Base-by-base conservation (phyloP, 2,888 invertebrate species). In the Watsonalla cultraria region DNA sequence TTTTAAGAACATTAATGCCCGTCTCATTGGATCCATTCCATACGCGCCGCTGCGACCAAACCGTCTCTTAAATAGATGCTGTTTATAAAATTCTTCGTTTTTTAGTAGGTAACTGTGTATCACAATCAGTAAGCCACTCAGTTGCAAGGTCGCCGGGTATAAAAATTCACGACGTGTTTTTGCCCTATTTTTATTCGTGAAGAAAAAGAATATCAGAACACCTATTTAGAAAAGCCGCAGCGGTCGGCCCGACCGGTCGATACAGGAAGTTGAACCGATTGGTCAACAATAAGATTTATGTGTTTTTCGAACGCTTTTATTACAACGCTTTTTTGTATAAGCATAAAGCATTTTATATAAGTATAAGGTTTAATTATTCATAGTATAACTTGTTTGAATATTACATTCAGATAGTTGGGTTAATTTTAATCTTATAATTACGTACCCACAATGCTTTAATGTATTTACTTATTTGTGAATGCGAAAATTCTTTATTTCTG, bases 231-330 rank as follows among this genome's bases (percentile, higher is more conserved):
- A 86, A 84, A 83, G 77, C 75, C 80, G 72, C 66, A 66, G 63
- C 68, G 68, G 37, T 35, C 9, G 62, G 69, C 57, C 68, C 69
- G 76, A 88, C 89, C 82, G 83, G 90, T 84, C 83, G 70, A 70
- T 83, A 75, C 90, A 90, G 90, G 90, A 90, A 90, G 87, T 86
- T 70, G 72, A 80, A 72, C 74, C 80, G 70, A 84, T 84, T 82
- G 80, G 78, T 85, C 89, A 82, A 87, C 84, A 82, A 78, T 81
- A 84, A 85, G 89, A 90, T 88, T 90, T 89, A 90, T 85, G 81
- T 77, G 77, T 80, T 81, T 82, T 82, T 78, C 78, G 71, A 75
- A 77, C 72, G 72, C 74, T 72, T 75, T 78, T 42, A 42, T 82
- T 79, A 72, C 74, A 80, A 80, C 65, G 60, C 58, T 64, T 64